Evolutionary conservation across 2,888 invertebrate species (phyloP), one percentile per base, ranked within the genome.

Genomic region (Ormyrus rosae): DNA sequence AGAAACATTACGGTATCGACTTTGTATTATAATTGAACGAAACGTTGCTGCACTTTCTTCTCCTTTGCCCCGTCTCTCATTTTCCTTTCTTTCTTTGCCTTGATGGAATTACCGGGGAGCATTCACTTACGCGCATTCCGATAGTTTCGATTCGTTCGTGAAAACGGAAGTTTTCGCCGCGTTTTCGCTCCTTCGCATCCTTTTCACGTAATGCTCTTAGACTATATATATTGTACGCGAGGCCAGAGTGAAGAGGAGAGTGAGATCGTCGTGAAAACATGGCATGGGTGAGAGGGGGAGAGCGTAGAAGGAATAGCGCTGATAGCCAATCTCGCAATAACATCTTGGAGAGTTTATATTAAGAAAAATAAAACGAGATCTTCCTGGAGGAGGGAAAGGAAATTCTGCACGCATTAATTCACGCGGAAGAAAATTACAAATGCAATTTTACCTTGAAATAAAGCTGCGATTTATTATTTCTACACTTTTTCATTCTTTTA

Each of bases 11-110:
- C 61, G 58, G 11, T 19, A 60, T 71, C 68, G 68, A 55, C 55
- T 46, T 19, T 34, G 72, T 53, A 64, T 64, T 64, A 89, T 89
- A 89, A 89, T 88, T 88, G 88, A 89, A 88, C 86, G 84, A 83
- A 83, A 85, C 87, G 82, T 82, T 84, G 82, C 82, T 82, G 79
- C 64, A 78, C 63, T 71, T 81, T 78, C 78, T 79, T 78, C 74
- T 71, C 82, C 84, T 83, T 82, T 81, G 78, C 64, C 79, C 63
- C 72, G 82, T 78, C 78, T 79, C 78, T 74, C 72, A 72, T 74
- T 80, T 61, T 48, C 55, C 19, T 34, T 60, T 53, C 53, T 53
- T 63, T 72, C 11, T 46, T 34, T 45, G 46, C 82, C 83, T 83
- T 86, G 87, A 88, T 87, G 86, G 86, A 87, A 87, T 88, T 87